Base-by-base conservation (phyloP, 2,888 invertebrate genomes). In the Penaeus monodon region DNA sequence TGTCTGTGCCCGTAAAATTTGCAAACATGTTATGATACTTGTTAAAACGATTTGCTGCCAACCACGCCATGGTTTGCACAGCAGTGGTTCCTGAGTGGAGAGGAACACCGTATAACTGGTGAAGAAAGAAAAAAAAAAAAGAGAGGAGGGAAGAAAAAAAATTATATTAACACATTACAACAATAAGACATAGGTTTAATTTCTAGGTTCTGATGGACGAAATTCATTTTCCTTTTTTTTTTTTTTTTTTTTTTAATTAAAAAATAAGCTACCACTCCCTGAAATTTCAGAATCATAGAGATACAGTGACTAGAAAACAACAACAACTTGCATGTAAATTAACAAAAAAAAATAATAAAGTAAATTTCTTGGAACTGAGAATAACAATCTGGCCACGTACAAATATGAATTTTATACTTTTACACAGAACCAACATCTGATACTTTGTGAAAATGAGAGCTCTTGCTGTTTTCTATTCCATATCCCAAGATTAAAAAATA, bases 1-100 rank as follows among this genome's bases (percentile, higher is more conserved):
- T 94, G 93, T 99, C 98, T 33, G 96, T 94, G 29, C 97, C 98
- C 66, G 96, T 96, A 93, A 97, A 98, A 92, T 96, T 96, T 88
- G 95, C 94, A 92, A 98, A 97, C 0, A 96, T 96, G 82, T 94
- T 93, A 38, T 95, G 93, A 92, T 96, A 96, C 81, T 95, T 94
- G 0, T 94, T 94, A 93, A 98, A 97, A 89, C 97, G 94, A 91
- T 97, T 95, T 12, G 93, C 93, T 20, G 95, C 94, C 86, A 98
- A 93, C 98, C 98, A 98, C 88, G 95, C 94, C 80, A 94, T 94
- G 3, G 97, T 96, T 92, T 97, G 95, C 20, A 90, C 88, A 7
- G 92, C 91, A 27, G 74, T 89, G 76, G 86, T 85, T 17, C 84
- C 84, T 27, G 86, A 70, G 74, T 79, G 49, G 44, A 90, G 86